Conservation (phyloP, 2,113 vertebrate species). For the Sapajus apella region DNA sequence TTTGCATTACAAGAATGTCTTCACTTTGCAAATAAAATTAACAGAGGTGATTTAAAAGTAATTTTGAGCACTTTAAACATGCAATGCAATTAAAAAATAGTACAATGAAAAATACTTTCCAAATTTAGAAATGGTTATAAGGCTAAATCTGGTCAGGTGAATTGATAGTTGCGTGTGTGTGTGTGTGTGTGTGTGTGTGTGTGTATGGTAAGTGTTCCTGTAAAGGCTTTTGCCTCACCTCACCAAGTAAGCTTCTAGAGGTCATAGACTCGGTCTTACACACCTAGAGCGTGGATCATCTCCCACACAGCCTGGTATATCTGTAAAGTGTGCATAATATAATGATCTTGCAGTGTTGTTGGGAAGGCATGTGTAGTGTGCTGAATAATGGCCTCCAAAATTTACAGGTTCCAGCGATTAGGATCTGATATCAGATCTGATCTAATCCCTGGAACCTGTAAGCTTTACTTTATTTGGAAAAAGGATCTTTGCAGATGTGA, state of each 20-base stretch:
- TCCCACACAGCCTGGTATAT: not conserved
- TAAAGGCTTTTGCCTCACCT: not conserved
- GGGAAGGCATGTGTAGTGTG: too few species aligned
- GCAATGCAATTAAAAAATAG: not conserved
- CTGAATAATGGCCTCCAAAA: not conserved
- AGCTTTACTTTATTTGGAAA: not conserved
- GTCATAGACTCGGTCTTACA: not conserved
- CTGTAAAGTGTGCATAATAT: not conserved
- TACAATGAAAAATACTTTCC: not conserved
- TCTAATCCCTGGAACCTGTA: not conserved
- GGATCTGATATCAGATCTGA: too few species aligned
- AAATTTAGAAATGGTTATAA: not conserved
- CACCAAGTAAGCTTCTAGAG: not conserved
- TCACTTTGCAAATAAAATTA: not conserved
- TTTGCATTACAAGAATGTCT: not conserved
- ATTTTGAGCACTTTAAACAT: not conserved
- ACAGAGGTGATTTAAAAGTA: not conserved
- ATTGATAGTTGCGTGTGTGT: not conserved
- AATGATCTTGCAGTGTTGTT: not conserved
- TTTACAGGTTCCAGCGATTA: too few species aligned
- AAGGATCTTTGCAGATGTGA: not conserved
- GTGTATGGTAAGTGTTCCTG: not conserved
- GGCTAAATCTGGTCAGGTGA: not conserved
- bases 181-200: not conserved
- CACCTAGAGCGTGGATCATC: not conserved